These are phyloP conservation scores for Aphis gossypii DNA, from an alignment of 1,140 invertebrate species.

Conservation along the genomic window DNA sequence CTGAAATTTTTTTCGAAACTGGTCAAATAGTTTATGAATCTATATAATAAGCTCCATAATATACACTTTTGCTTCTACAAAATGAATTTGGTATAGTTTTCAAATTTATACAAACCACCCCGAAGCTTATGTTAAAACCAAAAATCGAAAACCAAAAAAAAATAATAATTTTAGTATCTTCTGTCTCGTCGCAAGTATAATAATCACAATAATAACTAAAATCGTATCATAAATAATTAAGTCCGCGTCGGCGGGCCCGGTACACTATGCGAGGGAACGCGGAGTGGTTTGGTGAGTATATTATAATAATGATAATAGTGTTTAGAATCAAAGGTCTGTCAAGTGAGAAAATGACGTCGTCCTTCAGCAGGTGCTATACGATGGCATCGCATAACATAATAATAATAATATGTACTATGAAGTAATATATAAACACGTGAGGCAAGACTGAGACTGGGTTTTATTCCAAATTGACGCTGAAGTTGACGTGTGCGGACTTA, in stretches of 20 bases:
- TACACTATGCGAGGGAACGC: too few relatives aligned
- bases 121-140: too few relatives aligned
- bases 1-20: too few relatives aligned
- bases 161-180: too few relatives aligned
- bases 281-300: neutral
- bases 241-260: neutral
- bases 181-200: neutral
- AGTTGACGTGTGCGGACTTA: constrained; percentile 20
- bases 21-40: too few relatives aligned
- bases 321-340: neutral
- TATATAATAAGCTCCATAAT: too few relatives aligned
- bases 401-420: neutral
- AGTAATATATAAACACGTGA: too few relatives aligned
- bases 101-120: too few relatives aligned
- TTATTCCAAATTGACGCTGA: neutral
- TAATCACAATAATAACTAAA: neutral
- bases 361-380: neutral
- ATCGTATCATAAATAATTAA: neutral
- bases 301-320: constrained; percentile 5
- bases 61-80: too few relatives aligned
- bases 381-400: neutral
- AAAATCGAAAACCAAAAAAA: too few relatives aligned
- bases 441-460: neutral
- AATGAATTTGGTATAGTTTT: too few relatives aligned
- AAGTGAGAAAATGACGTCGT: neutral